Conservation (phyloP, 1,140 invertebrate species). For the Maconellicoccus hirsutus region DNA sequence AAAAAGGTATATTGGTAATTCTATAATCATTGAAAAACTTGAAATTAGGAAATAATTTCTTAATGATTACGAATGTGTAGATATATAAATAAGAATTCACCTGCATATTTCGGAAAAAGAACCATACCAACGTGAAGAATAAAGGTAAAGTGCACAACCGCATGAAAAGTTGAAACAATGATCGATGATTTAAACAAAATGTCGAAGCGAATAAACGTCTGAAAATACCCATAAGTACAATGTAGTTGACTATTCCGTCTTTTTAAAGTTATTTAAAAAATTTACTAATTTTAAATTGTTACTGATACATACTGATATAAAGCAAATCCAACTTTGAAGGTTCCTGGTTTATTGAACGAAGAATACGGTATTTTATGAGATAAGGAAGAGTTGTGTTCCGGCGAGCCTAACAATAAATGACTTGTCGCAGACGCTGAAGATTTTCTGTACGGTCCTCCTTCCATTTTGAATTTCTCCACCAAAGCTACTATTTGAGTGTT, state of each 20-base stretch:
- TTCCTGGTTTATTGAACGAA: constrained; percentile 57
- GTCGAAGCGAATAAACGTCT: constrained; percentile 63
- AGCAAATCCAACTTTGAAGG: constrained; percentile 55
- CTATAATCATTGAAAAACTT: constrained; percentile 32
- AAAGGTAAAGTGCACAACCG: constrained; percentile 62
- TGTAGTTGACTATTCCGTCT: background rate
- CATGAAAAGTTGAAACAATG: constrained; percentile 57
- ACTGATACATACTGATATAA: constrained; percentile 56
- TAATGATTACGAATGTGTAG: background rate
- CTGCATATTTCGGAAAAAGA: constrained; percentile 62
- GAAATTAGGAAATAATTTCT: background rate
- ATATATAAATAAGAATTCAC: constrained; percentile 35
- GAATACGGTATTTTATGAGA: constrained; percentile 48
- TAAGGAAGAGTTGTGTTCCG: constrained; percentile 26
- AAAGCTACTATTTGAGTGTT: constrained; percentile 83
- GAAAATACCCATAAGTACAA: constrained; percentile 31
- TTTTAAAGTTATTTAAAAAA: no score
- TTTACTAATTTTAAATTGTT: background rate
- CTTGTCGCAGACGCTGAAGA: constrained; percentile 33
- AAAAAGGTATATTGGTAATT: constrained; percentile 60
- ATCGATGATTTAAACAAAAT: constrained; percentile 59
- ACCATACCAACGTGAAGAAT: constrained; percentile 62
- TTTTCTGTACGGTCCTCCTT: constrained; percentile 56
- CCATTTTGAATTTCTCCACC: constrained; percentile 80
- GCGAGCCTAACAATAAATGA: constrained; percentile 34